A percentile compares a stretch with the other conserved stretches of the same genome.
phyloP scores from a whole-genome alignment of 2,888 invertebrate genomes.

The Dynastes grantii region DNA sequence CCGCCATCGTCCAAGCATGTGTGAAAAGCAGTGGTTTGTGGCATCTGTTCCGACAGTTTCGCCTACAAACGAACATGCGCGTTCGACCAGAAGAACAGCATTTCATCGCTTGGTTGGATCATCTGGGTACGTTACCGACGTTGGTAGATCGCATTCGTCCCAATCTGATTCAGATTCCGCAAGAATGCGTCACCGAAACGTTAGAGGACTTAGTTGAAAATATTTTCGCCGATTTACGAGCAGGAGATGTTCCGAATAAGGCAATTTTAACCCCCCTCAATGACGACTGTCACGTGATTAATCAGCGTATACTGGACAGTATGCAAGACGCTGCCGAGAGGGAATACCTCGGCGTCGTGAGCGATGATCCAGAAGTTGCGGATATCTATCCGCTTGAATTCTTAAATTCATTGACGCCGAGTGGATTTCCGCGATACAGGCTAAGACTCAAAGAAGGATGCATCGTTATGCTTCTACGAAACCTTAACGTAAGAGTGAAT shows the following conservation, averaged over 20 bases:
- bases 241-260: no score
- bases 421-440: constrained; percentile 55
- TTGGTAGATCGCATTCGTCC: no score
- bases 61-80: no score
- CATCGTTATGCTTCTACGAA: constrained; percentile 57
- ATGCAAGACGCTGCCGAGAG: no score
- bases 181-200: constrained; percentile 7
- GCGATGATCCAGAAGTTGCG: constrained; percentile 41
- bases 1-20: constrained; percentile 18
- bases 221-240: constrained; percentile 20
- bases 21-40: neutral
- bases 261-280: no score
- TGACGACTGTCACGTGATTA: no score
- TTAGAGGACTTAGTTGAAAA: constrained; percentile 34
- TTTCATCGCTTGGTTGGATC: neutral
- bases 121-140: constrained; percentile 37
- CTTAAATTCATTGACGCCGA: constrained; percentile 42
- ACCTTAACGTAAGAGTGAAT: constrained; percentile 51
- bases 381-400: constrained; percentile 46
- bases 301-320: no score
- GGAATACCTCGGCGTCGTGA: neutral
- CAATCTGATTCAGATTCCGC: constrained; percentile 50
- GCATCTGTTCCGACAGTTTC: no score
- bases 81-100: no score
- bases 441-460: constrained; percentile 55